Evolutionary conservation across 2,797 vertebrate genomes (phyloP).

Genomic region (Ptychadena robeensis): DNA sequence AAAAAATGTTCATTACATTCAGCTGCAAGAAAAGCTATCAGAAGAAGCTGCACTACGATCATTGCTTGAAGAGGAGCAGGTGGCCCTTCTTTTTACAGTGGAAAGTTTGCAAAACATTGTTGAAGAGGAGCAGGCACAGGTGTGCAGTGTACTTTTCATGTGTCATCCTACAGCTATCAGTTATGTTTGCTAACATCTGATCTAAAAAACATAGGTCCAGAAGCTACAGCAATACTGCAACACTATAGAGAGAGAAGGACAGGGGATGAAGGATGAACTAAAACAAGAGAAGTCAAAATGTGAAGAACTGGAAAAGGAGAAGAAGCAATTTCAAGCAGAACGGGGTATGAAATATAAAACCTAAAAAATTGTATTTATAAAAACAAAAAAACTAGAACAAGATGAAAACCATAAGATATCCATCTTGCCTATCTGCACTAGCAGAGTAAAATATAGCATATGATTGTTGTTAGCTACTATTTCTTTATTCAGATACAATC

Average conservation of each 20-base stretch:
- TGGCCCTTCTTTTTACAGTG: slow-evolving; percentile 70
- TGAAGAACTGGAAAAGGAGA: slow-evolving; percentile 64
- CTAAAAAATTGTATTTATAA: too few relatives aligned
- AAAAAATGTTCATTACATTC: neutral
- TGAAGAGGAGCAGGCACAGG: slow-evolving; percentile 73
- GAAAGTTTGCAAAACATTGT: slow-evolving; percentile 73
- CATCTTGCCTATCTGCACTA: too few relatives aligned
- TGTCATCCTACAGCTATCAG: neutral
- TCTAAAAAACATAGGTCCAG: slow-evolving; percentile 70
- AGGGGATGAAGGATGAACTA: slow-evolving; percentile 66
- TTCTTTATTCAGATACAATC: too few relatives aligned
- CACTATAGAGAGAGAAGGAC: slow-evolving; percentile 65
- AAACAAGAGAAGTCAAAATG: slow-evolving; percentile 67
- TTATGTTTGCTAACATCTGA: neutral
- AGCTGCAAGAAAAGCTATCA: slow-evolving; percentile 73
- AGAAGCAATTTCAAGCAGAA: slow-evolving; percentile 65
- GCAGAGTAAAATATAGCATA: too few relatives aligned
- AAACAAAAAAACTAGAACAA: neutral
- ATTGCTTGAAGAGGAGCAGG: slow-evolving; percentile 72
- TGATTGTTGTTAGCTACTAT: too few relatives aligned
- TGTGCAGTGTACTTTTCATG: slow-evolving; percentile 51
- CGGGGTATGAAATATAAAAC: slow-evolving; percentile 65
- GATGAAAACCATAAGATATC: too few relatives aligned
- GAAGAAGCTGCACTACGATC: slow-evolving; percentile 69
- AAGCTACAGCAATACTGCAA: slow-evolving; percentile 71